Evolutionary conservation across 2,888 invertebrate genomes (phyloP).

Genomic region (Ophonus ardosiacus): DNA sequence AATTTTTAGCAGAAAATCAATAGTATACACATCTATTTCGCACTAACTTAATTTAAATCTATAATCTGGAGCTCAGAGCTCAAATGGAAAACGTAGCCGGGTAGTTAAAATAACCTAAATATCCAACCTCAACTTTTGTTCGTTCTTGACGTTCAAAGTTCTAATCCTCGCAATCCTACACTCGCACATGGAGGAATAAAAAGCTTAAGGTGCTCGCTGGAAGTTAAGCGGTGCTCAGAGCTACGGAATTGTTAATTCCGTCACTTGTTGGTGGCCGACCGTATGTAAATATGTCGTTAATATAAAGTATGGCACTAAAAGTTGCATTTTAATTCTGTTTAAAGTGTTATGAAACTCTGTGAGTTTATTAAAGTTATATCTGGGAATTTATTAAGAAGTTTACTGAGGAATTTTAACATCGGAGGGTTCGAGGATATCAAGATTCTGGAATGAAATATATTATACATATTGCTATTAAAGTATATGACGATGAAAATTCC

Average conservation of each 20-base stretch:
- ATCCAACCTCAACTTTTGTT: conserved; percentile 10
- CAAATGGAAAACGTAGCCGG: neutral
- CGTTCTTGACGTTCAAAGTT: neutral
- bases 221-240: neutral
- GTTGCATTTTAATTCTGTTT: conserved; percentile 37
- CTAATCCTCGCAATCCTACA: neutral
- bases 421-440: neutral
- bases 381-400: conserved; percentile 34
- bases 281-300: conserved; percentile 30
- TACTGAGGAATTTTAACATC: neutral
- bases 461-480: neutral
- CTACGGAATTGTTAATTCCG: conserved; percentile 12
- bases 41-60: conserved; percentile 33
- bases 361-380: conserved; percentile 27
- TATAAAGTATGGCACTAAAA: conserved; percentile 22
- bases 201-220: neutral
- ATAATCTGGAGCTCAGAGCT: conserved; percentile 10
- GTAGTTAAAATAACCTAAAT: conserved; percentile 40
- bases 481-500: neutral
- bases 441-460: neutral
- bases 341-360: conserved; percentile 9
- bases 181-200: neutral
- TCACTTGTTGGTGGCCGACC: conserved; percentile 18
- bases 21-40: neutral
- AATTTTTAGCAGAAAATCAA: neutral